A percentile compares a stretch with the other conserved stretches of the same genome.
Evolutionary conservation across 2,113 vertebrate genomes (phyloP).

Genomic region (Sapajus apella): DNA sequence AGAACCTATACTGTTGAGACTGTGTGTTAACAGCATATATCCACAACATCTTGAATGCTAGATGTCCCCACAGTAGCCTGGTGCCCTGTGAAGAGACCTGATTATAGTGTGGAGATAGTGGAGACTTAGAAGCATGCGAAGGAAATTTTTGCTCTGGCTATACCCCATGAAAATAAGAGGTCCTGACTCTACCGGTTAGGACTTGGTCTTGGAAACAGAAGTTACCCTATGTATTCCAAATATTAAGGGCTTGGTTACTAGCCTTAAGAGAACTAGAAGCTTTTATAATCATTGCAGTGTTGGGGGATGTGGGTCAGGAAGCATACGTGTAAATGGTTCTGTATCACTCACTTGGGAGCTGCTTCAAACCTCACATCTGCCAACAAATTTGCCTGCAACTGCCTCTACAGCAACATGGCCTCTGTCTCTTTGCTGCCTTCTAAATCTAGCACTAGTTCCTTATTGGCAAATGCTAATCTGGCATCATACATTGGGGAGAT

Average conservation of each 20-base stretch:
- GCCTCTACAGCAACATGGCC: neutral
- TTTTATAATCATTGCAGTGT: neutral
- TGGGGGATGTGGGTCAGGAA: neutral
- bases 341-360: neutral
- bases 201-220: neutral
- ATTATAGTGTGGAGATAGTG: neutral
- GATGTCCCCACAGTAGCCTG: no score
- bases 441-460: neutral
- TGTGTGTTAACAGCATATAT: neutral
- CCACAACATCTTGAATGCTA: neutral
- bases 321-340: neutral
- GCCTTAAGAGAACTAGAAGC: neutral
- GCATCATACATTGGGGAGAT: neutral
- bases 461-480: neutral
- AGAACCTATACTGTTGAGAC: fast-evolving
- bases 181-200: neutral
- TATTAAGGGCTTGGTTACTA: neutral
- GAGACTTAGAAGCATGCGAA: neutral
- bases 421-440: neutral
- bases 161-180: neutral
- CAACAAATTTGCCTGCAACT: neutral
- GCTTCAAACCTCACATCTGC: neutral
- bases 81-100: neutral
- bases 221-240: neutral
- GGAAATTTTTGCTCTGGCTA: neutral